These are phyloP conservation scores for Probosciger aterrimus DNA, from an alignment of 2,113 vertebrate genomes.

Conservation along the genomic window DNA sequence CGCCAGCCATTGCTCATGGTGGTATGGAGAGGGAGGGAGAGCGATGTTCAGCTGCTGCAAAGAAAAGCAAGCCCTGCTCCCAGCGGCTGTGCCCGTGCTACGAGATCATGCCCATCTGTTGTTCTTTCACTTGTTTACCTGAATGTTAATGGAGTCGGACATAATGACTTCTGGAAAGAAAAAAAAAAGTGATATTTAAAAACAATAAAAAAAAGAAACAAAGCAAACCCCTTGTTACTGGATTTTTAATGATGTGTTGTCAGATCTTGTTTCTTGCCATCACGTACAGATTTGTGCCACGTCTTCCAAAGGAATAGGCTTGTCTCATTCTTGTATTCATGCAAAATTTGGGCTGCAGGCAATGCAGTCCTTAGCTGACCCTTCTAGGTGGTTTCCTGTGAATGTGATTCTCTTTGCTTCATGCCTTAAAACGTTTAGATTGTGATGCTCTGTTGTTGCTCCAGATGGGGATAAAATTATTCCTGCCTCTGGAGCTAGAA, in stretches of 20 bases:
- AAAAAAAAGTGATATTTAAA: slow-evolving; percentile 14
- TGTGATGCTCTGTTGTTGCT: background rate
- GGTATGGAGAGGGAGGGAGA: background rate
- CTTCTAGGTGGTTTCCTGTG: slow-evolving; percentile 20
- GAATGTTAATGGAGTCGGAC: slow-evolving; percentile 48
- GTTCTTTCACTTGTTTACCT: slow-evolving; percentile 60
- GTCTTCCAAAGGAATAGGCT: background rate
- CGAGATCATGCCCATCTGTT: slow-evolving; percentile 29
- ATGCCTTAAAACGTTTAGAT: background rate
- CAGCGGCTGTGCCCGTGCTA: background rate
- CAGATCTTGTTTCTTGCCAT: slow-evolving; percentile 26
- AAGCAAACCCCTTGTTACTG: slow-evolving; percentile 4
- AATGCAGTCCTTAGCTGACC: slow-evolving; percentile 29
- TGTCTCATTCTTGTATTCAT: background rate
- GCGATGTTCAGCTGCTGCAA: background rate
- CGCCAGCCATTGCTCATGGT: fast-evolving
- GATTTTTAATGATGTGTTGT: slow-evolving; percentile 35
- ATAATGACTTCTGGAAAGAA: slow-evolving; percentile 43
- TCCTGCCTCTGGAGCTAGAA: background rate
- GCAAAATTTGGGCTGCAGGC: background rate
- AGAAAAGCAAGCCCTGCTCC: background rate
- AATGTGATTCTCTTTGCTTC: background rate
- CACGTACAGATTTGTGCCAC: fast-evolving
- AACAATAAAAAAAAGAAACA: slow-evolving; percentile 49
- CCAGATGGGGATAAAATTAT: slow-evolving; percentile 22